Evolutionary conservation across 2,888 invertebrate species (phyloP), one percentile per base, ranked within the genome.

Genomic region (Ichneumoninae sp.): DNA sequence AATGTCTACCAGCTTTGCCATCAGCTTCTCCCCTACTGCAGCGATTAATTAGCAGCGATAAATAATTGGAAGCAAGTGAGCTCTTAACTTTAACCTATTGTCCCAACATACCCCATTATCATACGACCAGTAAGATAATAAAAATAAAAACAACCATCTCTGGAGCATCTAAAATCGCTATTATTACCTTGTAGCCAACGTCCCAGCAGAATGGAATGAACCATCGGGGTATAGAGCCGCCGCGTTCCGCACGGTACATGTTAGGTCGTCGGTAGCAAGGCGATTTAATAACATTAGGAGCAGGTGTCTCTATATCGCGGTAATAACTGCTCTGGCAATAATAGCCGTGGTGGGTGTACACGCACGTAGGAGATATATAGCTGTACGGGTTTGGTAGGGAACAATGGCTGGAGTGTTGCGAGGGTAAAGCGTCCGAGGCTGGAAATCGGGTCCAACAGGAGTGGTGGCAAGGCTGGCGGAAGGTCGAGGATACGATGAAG

Each of bases 321-420:
- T 80, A 83, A 87, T 85, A 86, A 87, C 83, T 78, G 77, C 63
- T 75, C 47, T 52, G 44, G 76, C 80, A 86, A 87, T 87, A 85
- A 77, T 81, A 83, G 85, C 69, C 44, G 44, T 65, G 66, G 81
- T 71, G 33, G 63, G 52, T 71, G 57, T 36, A 60, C 60, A 68
- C 26, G 69, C 26, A 40, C 54, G 50, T 77, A 36, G 40, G 10
- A 40, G 66, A 68, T 71, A 52, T 83, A 78, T n/a, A 47, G 50
- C 16, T 50, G 30, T 44, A 60, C 47, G 70, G 13, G 63, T 16
- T 33, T 66, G 68, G 30, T 13, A 33, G 30, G 77, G 71, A 71
- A 73, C 74, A 83, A 78, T 81, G 78, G 75, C 54, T 77, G 76
- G 44, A 73, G 77, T 30, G 71, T 74, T 81, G 70, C 50, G 75